A percentile compares a stretch with the other conserved stretches of the same genome.
Conservation (phyloP, 2,113 vertebrate genomes). For the Nicator chloris region DNA sequence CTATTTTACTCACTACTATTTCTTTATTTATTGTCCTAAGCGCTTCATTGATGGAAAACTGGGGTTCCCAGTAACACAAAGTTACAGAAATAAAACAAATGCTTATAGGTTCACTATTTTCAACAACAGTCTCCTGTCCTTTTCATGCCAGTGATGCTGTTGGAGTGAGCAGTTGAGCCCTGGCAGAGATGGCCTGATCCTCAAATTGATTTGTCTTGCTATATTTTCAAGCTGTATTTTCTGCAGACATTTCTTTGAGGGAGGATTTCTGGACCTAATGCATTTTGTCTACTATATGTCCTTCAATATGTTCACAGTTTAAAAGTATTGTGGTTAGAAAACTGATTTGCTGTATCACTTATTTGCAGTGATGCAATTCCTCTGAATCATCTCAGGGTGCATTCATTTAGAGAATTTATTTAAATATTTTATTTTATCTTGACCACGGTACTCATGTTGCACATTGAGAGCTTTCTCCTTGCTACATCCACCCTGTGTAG, state of each 20-base stretch:
- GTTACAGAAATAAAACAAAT: background rate
- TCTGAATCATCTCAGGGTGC: background rate
- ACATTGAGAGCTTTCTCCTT: background rate
- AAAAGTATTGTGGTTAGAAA: background rate
- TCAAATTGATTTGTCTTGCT: background rate
- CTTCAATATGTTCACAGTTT: background rate
- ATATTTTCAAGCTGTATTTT: background rate
- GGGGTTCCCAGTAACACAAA: background rate
- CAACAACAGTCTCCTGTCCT: background rate
- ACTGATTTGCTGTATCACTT: background rate
- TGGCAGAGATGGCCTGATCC: background rate
- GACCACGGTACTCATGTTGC: fast-evolving
- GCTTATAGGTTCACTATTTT: background rate
- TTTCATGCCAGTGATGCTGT: fast-evolving
- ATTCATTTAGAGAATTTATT: background rate
- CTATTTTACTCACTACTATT: background rate
- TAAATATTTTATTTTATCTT: background rate
- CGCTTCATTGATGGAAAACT: background rate
- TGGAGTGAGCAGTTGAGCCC: fast-evolving
- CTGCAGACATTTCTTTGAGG: background rate
- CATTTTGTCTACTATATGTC: background rate
- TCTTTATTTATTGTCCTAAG: background rate
- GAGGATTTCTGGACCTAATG: background rate
- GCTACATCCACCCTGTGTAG: background rate
- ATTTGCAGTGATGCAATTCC: background rate